phyloP scores from a whole-genome alignment of 2,797 vertebrate species.

The Amniataba percoides region DNA sequence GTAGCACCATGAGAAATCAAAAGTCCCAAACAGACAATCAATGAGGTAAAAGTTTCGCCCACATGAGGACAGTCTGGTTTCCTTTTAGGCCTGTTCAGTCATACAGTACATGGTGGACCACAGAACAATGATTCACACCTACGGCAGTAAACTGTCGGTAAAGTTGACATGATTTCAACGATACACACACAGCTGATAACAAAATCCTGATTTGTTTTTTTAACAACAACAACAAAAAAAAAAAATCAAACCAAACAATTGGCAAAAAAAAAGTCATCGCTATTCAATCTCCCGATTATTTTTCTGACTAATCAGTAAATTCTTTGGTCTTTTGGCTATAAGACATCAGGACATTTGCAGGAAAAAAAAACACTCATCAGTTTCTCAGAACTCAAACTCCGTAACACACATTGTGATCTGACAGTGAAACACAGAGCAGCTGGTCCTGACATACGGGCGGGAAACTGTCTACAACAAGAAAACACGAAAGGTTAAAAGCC shows the following conservation, averaged over 20 bases:
- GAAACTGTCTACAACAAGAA: background rate
- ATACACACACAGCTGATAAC: background rate
- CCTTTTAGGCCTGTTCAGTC: background rate
- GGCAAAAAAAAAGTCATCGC: background rate
- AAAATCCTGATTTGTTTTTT: background rate
- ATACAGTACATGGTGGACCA: background rate
- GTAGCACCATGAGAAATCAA: conserved; percentile 44
- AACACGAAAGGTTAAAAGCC: background rate
- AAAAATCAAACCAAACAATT: conserved; percentile 8
- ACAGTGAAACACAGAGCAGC: background rate
- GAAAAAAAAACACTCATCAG: too few relatives aligned
- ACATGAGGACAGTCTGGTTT: conserved; percentile 5
- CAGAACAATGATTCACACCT: background rate
- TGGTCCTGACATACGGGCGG: too few relatives aligned
- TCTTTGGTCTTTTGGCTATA: background rate
- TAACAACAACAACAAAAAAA: background rate
- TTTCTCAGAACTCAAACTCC: too few relatives aligned
- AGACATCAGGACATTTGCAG: background rate
- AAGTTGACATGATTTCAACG: background rate
- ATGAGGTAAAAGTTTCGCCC: conserved; percentile 52
- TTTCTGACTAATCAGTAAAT: background rate
- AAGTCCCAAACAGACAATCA: conserved; percentile 8
- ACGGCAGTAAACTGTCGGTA: background rate
- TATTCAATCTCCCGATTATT: background rate
- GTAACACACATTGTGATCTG: background rate